Conservation (phyloP, 2,888 invertebrate genomes). For the Melipona beecheii region DNA sequence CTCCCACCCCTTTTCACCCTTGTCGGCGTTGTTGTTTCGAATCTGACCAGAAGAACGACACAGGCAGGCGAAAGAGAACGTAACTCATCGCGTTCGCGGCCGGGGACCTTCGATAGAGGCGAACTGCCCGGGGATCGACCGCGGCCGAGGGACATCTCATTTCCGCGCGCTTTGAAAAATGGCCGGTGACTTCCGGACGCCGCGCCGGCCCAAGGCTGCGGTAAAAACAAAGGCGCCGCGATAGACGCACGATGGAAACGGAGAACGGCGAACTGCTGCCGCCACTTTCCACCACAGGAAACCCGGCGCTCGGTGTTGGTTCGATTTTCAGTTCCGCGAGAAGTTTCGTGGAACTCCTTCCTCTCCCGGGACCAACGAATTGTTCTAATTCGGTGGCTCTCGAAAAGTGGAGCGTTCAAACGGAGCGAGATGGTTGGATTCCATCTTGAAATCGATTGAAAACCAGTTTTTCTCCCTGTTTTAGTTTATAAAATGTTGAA, state of each 20-base stretch:
- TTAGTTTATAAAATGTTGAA: too few relatives aligned
- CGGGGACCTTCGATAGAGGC: slow-evolving; percentile 24
- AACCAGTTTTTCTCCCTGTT: too few relatives aligned
- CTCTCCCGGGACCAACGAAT: background rate
- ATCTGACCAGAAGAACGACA: background rate
- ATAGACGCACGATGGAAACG: slow-evolving; percentile 8
- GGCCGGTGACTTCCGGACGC: slow-evolving; percentile 61
- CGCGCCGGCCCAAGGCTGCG: background rate
- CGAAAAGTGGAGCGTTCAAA: background rate
- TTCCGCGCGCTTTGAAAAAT: slow-evolving; percentile 70
- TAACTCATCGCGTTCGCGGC: slow-evolving; percentile 2
- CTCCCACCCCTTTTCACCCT: too few relatives aligned
- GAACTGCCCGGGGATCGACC: slow-evolving; percentile 17
- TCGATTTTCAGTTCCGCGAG: slow-evolving; percentile 5
- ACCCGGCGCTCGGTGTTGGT: background rate
- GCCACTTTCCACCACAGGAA: slow-evolving; percentile 14
- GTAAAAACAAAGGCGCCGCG: slow-evolving; percentile 28
- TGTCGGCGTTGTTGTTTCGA: background rate
- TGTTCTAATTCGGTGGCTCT: background rate
- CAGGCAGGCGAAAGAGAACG: background rate
- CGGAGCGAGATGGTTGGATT: too few relatives aligned
- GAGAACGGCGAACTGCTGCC: slow-evolving; percentile 17
- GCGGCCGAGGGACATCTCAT: slow-evolving; percentile 64
- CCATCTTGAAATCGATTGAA: too few relatives aligned
- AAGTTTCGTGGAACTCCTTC: background rate